These are phyloP conservation scores for Mimachlamys varia DNA, from an alignment of 2,888 invertebrate genomes.

Conservation along the genomic window DNA sequence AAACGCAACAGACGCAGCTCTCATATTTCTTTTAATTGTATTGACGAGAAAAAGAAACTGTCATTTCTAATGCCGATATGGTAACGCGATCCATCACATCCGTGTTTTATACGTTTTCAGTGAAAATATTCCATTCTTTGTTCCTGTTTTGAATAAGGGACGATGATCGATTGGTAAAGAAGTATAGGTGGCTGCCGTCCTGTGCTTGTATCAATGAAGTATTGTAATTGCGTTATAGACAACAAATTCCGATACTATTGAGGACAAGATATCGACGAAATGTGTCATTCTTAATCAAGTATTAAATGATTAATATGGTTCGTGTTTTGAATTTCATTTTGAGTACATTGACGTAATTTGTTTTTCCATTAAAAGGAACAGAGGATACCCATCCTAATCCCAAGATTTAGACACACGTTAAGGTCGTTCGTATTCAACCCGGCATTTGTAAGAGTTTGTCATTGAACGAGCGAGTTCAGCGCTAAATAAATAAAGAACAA, in stretches of 20 bases:
- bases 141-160: not conserved
- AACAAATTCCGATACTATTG: not conserved
- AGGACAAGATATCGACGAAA: not conserved
- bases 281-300: not conserved
- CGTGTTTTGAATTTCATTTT: not conserved
- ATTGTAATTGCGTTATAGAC: not conserved
- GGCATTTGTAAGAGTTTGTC: too few relatives aligned
- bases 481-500: too few relatives aligned
- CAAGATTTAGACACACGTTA: too few relatives aligned
- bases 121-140: not conserved
- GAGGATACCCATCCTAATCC: too few relatives aligned
- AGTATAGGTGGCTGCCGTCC: not conserved
- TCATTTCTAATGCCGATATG: not conserved
- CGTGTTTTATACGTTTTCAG: not conserved
- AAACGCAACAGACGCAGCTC: not conserved
- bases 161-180: not conserved
- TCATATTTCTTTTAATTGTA: conserved; percentile 21
- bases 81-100: not conserved
- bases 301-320: not conserved
- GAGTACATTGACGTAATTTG: not conserved
- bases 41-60: not conserved
- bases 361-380: not conserved
- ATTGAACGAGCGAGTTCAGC: too few relatives aligned
- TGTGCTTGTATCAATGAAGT: not conserved
- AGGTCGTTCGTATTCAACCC: too few relatives aligned